Evolutionary conservation across 2,113 vertebrate species (phyloP).

Genomic region (Apodemus speciosus): DNA sequence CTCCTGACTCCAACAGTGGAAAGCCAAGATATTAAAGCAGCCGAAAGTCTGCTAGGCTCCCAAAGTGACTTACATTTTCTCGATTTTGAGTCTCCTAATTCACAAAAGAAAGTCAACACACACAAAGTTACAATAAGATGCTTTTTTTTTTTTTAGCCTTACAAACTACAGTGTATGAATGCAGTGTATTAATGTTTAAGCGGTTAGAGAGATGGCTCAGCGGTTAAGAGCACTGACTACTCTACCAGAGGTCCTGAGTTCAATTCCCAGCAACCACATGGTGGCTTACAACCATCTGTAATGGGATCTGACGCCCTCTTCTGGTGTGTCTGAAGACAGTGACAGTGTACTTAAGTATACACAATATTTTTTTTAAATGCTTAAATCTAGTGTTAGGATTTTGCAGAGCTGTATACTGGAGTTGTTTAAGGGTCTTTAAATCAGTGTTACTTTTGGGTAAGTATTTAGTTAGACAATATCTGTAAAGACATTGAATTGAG

Average conservation of each 20-base stretch:
- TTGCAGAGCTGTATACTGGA: not conserved
- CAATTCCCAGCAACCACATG: too few relatives aligned
- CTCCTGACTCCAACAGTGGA: not conserved
- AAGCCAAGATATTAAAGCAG: not conserved
- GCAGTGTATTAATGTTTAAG: not conserved
- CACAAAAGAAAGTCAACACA: not conserved
- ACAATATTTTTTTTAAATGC: too few relatives aligned
- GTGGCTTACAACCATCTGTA: too few relatives aligned
- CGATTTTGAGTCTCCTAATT: not conserved
- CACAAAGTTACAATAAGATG: not conserved
- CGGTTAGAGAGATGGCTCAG: not conserved
- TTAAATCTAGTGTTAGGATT: not conserved
- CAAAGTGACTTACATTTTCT: not conserved
- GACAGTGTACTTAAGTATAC: too few relatives aligned
- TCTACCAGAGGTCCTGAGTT: too few relatives aligned
- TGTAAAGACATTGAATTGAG: not conserved
- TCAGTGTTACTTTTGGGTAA: not conserved
- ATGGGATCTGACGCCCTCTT: too few relatives aligned
- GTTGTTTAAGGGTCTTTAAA: not conserved
- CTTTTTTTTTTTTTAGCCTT: not conserved
- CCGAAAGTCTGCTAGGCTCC: not conserved
- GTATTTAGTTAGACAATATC: constrained; percentile 4
- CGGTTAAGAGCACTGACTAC: not conserved
- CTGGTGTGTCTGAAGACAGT: too few relatives aligned
- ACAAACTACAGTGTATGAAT: not conserved